phyloP scores from a whole-genome alignment of 1,140 invertebrate genomes.

The Chironomus striatipennis region DNA sequence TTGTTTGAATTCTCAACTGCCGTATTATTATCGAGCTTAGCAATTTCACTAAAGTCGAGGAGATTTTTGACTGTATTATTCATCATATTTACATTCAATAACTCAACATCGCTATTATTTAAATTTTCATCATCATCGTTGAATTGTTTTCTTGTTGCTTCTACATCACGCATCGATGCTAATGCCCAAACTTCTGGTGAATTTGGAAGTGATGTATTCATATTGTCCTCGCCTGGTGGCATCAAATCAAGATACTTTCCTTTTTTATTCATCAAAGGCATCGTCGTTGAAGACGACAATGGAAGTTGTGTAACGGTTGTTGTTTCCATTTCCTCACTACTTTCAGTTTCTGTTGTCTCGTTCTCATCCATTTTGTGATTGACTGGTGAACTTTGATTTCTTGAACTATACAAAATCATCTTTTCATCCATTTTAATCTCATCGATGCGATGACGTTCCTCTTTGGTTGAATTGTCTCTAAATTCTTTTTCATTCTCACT shows the following conservation, averaged over 20 bases:
- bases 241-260: constrained; percentile 2
- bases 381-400: not conserved
- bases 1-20: constrained; percentile 24
- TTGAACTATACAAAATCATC: not conserved
- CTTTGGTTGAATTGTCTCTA: not conserved
- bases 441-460: not conserved
- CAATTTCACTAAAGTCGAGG: constrained; percentile 36
- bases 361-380: not conserved
- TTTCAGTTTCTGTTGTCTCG: not conserved
- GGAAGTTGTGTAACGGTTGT: not conserved
- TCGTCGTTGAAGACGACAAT: not conserved
- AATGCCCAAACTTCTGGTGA: constrained; percentile 35
- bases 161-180: constrained; percentile 33
- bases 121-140: constrained; percentile 27
- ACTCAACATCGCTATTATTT: not conserved
- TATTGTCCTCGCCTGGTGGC: not conserved
- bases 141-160: constrained; percentile 29
- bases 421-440: not conserved
- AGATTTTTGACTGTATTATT: constrained; percentile 26
- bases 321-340: not conserved
- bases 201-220: constrained; percentile 31
- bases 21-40: constrained; percentile 28
- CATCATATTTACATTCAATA: not conserved
- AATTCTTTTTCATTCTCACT: not conserved
- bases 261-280: not conserved